A percentile compares a stretch with the other conserved stretches of the same genome.
Evolutionary conservation across 1,140 invertebrate species (phyloP).

Genomic region (Cheumatopsyche charites): DNA sequence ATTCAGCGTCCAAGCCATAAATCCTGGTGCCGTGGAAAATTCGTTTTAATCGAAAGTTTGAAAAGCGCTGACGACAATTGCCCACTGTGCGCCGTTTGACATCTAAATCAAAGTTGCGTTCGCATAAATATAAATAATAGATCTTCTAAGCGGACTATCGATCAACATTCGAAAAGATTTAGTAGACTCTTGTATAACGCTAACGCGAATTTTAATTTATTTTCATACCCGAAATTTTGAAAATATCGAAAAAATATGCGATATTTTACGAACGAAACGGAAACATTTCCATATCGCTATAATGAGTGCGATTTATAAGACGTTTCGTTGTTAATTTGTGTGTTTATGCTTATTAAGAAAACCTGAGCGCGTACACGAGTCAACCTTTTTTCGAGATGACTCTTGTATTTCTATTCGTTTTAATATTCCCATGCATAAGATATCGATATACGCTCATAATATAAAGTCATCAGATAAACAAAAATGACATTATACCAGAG

Average conservation of each 20-base stretch:
- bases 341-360: slow-evolving; percentile 7
- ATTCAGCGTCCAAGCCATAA: no score
- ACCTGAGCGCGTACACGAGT: no score
- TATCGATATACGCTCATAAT: neutral
- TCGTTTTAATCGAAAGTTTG: slow-evolving; percentile 10
- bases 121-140: slow-evolving; percentile 8
- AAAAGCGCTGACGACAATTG: slow-evolving; percentile 29
- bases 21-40: neutral
- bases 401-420: no score
- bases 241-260: neutral
- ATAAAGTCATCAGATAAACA: slow-evolving; percentile 20
- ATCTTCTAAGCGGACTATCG: slow-evolving; percentile 34
- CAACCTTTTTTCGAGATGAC: no score
- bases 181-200: neutral
- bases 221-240: neutral
- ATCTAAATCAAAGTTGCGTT: slow-evolving; percentile 40
- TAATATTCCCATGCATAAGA: no score
- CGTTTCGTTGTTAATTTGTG: neutral
- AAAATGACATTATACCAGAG: slow-evolving; percentile 28
- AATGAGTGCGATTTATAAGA: neutral
- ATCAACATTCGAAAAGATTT: slow-evolving; percentile 33
- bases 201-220: no score
- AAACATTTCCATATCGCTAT: neutral
- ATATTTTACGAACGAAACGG: neutral
- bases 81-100: slow-evolving; percentile 39